phyloP scores from a whole-genome alignment of 2,113 vertebrate species.

The Thryonomys swinderianus region DNA sequence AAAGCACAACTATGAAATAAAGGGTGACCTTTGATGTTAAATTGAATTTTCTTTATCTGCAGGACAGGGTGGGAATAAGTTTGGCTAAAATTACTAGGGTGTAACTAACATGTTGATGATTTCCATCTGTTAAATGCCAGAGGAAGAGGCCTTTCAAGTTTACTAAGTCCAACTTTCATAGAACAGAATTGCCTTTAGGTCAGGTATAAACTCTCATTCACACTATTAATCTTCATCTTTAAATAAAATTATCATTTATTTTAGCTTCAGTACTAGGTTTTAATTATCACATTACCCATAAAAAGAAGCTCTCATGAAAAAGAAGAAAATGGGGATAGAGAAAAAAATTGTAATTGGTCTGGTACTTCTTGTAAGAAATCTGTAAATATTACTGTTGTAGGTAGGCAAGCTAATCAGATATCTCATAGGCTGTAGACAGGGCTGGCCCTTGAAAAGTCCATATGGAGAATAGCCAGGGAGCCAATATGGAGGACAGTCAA shows the following conservation, averaged over 20 bases:
- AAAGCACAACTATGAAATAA: slow-evolving; percentile 4
- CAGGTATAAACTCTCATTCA: background rate
- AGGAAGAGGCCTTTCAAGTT: slow-evolving; percentile 33
- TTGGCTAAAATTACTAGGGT: slow-evolving; percentile 57
- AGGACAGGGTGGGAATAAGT: slow-evolving; percentile 43
- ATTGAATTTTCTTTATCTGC: slow-evolving; percentile 68
- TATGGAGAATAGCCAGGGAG: no score
- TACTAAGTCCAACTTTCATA: slow-evolving; percentile 16
- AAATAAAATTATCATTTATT: slow-evolving; percentile 20
- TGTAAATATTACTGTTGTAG: background rate
- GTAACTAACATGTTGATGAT: slow-evolving; percentile 57
- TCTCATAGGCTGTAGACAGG: no score
- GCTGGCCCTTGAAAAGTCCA: no score
- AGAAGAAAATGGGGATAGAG: background rate
- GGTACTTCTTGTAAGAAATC: background rate
- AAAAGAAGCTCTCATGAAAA: slow-evolving; percentile 12
- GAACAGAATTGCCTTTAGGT: background rate
- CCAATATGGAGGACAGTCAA: no score
- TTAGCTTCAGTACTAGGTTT: background rate
- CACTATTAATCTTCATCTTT: slow-evolving; percentile 31
- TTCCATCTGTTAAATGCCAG: slow-evolving; percentile 64
- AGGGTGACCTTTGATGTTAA: slow-evolving; percentile 52
- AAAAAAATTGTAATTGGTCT: slow-evolving; percentile 6
- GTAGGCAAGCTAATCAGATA: no score
- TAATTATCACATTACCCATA: background rate